Evolutionary conservation across 1,140 invertebrate genomes (phyloP), one percentile per base, ranked within the genome.

Genomic region (Drosophila lowei): DNA sequence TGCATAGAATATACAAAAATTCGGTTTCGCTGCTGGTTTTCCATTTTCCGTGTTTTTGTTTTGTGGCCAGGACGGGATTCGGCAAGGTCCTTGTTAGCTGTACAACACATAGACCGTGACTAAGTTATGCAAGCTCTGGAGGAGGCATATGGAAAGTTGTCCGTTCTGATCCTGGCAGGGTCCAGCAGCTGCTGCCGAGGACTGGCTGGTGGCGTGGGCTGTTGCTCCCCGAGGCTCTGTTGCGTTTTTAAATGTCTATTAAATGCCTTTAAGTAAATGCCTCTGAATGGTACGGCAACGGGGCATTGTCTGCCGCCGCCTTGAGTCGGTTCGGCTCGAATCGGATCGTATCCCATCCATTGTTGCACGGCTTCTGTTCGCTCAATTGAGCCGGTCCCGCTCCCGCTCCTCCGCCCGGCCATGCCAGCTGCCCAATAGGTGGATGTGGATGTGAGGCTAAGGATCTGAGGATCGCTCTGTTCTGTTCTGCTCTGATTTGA

Each of bases 81-180:
- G 50, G 34, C 11, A 13, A 65, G 60, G 48, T 74, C 70, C 71
- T 73, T 73, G 71, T 42, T 34, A 73, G 28, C 34, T 50, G 46
- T 25, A 49, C 49, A 66, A 3, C 62, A 18, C 18, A 2, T 18
- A 16, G 56, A 9, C 42, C 52, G 34, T 48, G 77, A 86, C 81
- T 66, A 80, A 84, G 48, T 75, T 86, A 86, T 86, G 77, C 81
- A 61, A 77, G 49, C 41, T 54, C 38, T 58, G 61, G 56, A 18
- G 53, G 54, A 43, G 46, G 23, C 42, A 72, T 54, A 72, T 72
- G 38, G 55, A 34, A 52, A 55, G 62, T 56, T 53, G 18, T 47
- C 47, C 42, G 21, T 28, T 72, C 34, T 42, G 38, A 52, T 42
- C 48, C 13, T 11, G 65, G 50, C 65, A 68, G 34, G 3, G 34